Evolutionary conservation across 1,140 invertebrate species (phyloP).

Genomic region (Goniozus legneri): DNA sequence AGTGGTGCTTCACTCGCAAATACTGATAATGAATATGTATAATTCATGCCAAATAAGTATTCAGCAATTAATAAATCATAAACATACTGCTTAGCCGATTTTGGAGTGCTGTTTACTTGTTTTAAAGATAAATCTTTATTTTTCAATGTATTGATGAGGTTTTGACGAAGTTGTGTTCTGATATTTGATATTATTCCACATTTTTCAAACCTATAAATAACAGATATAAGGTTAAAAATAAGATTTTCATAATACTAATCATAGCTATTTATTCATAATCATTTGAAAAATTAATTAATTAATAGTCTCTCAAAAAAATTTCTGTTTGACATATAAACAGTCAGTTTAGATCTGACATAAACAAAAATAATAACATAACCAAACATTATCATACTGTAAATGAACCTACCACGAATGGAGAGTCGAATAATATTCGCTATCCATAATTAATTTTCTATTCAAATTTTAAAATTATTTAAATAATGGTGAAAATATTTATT

Average conservation of each 20-base stretch:
- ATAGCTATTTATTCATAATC: slow-evolving; percentile 11
- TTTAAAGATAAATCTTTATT: slow-evolving; percentile 35
- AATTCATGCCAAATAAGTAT: slow-evolving; percentile 48
- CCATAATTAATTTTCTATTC: slow-evolving; percentile 20
- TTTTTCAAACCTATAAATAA: slow-evolving; percentile 44
- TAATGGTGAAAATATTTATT: background rate
- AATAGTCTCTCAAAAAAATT: background rate
- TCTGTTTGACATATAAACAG: background rate
- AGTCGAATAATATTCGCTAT: slow-evolving; percentile 32
- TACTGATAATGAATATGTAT: slow-evolving; percentile 46
- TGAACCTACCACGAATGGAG: slow-evolving; percentile 39
- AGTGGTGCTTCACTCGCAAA: slow-evolving; percentile 50
- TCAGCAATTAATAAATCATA: slow-evolving; percentile 50
- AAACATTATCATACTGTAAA: background rate
- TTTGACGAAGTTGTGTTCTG: slow-evolving; percentile 46
- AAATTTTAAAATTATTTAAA: background rate
- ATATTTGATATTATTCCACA: slow-evolving; percentile 49
- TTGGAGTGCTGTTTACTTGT: slow-evolving; percentile 22
- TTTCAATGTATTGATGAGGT: slow-evolving; percentile 46
- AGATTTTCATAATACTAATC: background rate
- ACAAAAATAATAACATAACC: slow-evolving; percentile 2
- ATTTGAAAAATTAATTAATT: background rate
- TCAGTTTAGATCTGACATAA: background rate
- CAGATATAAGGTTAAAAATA: slow-evolving; percentile 5
- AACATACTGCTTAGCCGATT: slow-evolving; percentile 49